Conservation (phyloP, 1,140 invertebrate species). For the Scaptomyza hsui region DNA sequence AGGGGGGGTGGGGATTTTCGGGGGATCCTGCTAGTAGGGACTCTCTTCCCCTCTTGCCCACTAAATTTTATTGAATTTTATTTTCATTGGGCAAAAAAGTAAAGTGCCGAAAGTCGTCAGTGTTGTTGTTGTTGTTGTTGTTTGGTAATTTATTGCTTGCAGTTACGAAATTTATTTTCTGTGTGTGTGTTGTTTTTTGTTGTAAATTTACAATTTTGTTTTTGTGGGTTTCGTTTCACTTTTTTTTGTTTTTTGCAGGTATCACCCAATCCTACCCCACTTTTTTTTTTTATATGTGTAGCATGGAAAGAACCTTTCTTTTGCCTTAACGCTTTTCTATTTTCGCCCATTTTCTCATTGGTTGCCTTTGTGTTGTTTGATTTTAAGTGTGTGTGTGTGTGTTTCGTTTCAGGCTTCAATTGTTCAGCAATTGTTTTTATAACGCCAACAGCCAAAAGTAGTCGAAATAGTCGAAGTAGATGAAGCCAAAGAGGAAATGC, state of each 20-base stretch:
- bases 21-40: constrained; percentile 16
- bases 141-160: constrained; percentile 79
- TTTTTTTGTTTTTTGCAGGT: constrained; percentile 38
- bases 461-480: constrained; percentile 5
- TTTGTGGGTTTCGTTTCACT: constrained; percentile 30
- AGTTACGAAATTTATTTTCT: constrained; percentile 78
- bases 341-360: background rate
- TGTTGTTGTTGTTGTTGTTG: constrained; percentile 46
- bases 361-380: constrained; percentile 13
- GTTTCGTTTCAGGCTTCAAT: constrained; percentile 59
- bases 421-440: constrained; percentile 71
- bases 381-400: constrained; percentile 24
- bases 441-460: constrained; percentile 42
- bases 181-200: constrained; percentile 47
- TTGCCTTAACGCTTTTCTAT: background rate
- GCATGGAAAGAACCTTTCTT: constrained; percentile 17
- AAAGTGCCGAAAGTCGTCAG: constrained; percentile 49
- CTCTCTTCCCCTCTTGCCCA: constrained; percentile 25
- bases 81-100: constrained; percentile 44
- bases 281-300: constrained; percentile 6
- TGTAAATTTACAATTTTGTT: constrained; percentile 77
- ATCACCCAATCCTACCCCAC: background rate
- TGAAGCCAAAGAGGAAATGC: constrained; percentile 60
- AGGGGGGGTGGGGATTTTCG: background rate
- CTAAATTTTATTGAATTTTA: constrained; percentile 56